Evolutionary conservation across 2,797 vertebrate genomes (phyloP).

Genomic region (Acanthopagrus latus): DNA sequence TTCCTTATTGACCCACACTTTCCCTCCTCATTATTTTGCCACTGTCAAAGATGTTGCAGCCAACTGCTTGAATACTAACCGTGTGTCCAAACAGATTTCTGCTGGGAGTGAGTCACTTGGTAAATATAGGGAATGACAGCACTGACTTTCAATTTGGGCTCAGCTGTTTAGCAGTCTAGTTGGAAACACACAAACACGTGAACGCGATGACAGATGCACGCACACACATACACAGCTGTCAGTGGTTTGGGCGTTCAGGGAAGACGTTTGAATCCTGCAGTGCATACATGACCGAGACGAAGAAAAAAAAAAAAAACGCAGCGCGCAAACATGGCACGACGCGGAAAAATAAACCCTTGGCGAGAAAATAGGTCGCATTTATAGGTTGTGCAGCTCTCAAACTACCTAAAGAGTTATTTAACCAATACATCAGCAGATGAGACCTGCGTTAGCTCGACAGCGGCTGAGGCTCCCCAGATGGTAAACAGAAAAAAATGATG

Average conservation of each 20-base stretch:
- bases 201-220: constrained; percentile 53
- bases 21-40: constrained; percentile 64
- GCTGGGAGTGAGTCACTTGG: constrained; percentile 75
- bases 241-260: constrained; percentile 52
- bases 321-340: constrained; percentile 62
- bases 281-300: constrained; percentile 55
- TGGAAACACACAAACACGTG: constrained; percentile 67
- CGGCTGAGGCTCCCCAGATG: constrained; percentile 64
- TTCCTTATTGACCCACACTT: constrained; percentile 45
- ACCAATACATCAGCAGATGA: constrained; percentile 65
- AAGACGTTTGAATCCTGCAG: constrained; percentile 67
- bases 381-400: constrained; percentile 58
- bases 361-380: constrained; percentile 75
- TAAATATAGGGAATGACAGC: constrained; percentile 80
- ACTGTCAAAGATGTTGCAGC: constrained; percentile 72
- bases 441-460: constrained; percentile 59
- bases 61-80: constrained; percentile 71
- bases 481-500: constrained; percentile 57
- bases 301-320: constrained; percentile 36
- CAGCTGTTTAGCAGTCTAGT: constrained; percentile 81
- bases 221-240: constrained; percentile 62
- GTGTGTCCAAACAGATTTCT: constrained; percentile 76
- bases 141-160: constrained; percentile 81
- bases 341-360: constrained; percentile 42
- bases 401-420: constrained; percentile 67